A percentile compares a stretch with the other conserved stretches of the same genome.
These are phyloP conservation scores for Maconellicoccus hirsutus DNA, from an alignment of 1,140 invertebrate genomes.

Conservation along the genomic window DNA sequence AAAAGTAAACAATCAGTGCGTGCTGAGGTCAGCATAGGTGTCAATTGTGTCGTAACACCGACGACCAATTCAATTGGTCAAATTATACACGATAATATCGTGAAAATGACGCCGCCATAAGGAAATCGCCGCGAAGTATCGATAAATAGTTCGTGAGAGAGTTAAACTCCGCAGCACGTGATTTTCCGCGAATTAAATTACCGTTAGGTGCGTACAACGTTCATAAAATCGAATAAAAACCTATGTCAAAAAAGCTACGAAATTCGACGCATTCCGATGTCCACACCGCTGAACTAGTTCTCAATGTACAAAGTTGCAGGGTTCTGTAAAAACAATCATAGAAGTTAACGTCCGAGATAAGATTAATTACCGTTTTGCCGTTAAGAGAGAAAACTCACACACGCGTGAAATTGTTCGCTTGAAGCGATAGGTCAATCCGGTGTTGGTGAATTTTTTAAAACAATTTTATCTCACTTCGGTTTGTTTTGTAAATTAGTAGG, in stretches of 20 bases:
- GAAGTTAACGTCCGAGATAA: not conserved
- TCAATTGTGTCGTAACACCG: not conserved
- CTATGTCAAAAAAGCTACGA: too few relatives aligned
- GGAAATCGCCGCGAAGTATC: too few relatives aligned
- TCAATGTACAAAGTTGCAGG: not conserved
- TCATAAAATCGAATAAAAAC: too few relatives aligned
- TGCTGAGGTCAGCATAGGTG: not conserved
- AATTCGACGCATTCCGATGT: not conserved
- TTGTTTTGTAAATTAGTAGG: not conserved
- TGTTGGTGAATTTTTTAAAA: not conserved
- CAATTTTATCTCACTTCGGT: not conserved
- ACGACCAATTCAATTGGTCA: not conserved
- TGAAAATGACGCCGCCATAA: too few relatives aligned
- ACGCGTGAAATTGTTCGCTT: not conserved
- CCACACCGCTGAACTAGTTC: not conserved
- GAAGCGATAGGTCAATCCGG: not conserved
- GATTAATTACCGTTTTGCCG: not conserved
- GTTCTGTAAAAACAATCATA: not conserved
- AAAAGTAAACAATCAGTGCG: conserved; percentile 9
- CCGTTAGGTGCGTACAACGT: too few relatives aligned
- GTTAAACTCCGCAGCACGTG: too few relatives aligned
- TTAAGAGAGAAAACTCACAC: not conserved
- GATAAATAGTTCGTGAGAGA: too few relatives aligned
- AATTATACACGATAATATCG: too few relatives aligned
- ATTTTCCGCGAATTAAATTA: too few relatives aligned